Conservation (phyloP, 2,888 invertebrate genomes). For the Dryomyza anilis region DNA sequence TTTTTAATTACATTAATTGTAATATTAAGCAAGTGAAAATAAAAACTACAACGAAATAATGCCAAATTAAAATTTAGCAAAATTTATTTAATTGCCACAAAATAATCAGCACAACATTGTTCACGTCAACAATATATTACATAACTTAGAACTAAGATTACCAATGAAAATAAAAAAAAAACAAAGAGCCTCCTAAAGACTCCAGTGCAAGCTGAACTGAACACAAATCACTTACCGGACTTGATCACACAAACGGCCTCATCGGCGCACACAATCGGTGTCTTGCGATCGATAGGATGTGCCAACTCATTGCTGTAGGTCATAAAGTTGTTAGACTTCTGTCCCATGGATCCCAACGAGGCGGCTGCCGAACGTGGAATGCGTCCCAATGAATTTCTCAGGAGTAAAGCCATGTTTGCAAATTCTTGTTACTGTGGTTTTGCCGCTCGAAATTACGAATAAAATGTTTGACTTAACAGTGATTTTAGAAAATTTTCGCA, state of each 20-base stretch:
- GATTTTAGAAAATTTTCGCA: background rate
- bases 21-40: too few species aligned
- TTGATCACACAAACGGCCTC: conserved; percentile 79
- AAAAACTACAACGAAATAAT: too few species aligned
- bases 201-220: too few species aligned
- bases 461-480: background rate
- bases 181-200: background rate
- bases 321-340: conserved; percentile 64
- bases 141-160: too few species aligned
- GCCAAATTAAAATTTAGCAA: too few species aligned
- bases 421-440: background rate
- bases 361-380: conserved; percentile 29
- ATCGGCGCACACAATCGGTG: conserved; percentile 74
- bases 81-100: too few species aligned
- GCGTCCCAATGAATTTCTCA: conserved; percentile 43
- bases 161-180: background rate
- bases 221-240: conserved; percentile 80
- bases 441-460: background rate
- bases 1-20: too few species aligned
- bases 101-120: too few species aligned
- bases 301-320: conserved; percentile 82
- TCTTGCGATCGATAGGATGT: conserved; percentile 76
- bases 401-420: conserved; percentile 36
- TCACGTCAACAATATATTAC: background rate
- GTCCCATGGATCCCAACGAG: too few species aligned